Conservation (phyloP, 2,888 invertebrate species). For the Sarcophaga caerulescens region DNA sequence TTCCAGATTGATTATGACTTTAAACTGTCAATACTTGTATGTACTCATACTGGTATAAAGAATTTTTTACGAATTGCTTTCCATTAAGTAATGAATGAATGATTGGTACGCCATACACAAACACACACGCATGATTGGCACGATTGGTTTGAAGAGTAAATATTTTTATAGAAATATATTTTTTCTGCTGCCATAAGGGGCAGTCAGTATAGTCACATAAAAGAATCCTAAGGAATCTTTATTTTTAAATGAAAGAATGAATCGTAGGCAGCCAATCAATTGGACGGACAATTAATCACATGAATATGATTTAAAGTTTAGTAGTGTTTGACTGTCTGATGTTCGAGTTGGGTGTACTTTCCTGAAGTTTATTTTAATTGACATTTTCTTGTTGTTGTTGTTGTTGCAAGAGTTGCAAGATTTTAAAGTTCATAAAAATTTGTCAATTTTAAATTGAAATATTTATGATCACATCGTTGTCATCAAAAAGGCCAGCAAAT, state of each 20-base stretch:
- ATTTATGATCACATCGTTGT: constrained; percentile 41
- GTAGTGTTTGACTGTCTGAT: constrained; percentile 55
- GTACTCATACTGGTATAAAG: constrained; percentile 45
- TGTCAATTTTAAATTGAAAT: constrained; percentile 77
- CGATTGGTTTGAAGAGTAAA: too few relatives aligned
- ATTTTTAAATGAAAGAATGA: neutral
- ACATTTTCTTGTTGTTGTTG: constrained; percentile 62
- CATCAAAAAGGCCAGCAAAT: neutral
- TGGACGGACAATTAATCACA: neutral
- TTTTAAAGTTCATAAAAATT: constrained; percentile 73
- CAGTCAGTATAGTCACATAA: neutral
- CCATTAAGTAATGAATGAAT: constrained; percentile 68
- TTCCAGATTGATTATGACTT: constrained; percentile 66
- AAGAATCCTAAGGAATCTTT: constrained; percentile 32
- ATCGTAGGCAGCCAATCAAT: neutral
- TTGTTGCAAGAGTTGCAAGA: constrained; percentile 28
- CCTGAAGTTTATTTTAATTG: constrained; percentile 62
- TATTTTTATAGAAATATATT: too few relatives aligned
- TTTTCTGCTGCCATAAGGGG: constrained; percentile 40
- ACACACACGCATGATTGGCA: too few relatives aligned
- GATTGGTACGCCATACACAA: neutral
- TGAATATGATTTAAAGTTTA: constrained; percentile 48
- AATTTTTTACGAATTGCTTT: constrained; percentile 64
- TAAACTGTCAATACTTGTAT: constrained; percentile 64
- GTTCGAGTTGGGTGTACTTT: constrained; percentile 33